These are phyloP conservation scores for Tineola bisselliella DNA, from an alignment of 2,888 invertebrate species.

Conservation along the genomic window DNA sequence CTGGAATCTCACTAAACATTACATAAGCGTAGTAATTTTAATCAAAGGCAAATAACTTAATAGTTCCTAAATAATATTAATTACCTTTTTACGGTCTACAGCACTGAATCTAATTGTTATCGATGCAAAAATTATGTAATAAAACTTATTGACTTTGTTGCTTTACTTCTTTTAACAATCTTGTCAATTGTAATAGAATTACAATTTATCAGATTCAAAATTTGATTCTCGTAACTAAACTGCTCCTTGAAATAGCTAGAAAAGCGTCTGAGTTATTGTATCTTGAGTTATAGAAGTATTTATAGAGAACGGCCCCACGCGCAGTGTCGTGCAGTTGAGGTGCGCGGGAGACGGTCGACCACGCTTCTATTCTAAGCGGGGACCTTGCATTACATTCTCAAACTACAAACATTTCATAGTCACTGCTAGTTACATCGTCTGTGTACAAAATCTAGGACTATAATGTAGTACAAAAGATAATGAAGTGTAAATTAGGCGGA, in stretches of 20 bases:
- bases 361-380: slow-evolving; percentile 53
- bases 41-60: too few relatives aligned
- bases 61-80: too few relatives aligned
- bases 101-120: too few relatives aligned
- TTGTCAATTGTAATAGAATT: too few relatives aligned
- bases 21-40: too few relatives aligned
- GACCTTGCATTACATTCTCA: slow-evolving; percentile 44
- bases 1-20: too few relatives aligned
- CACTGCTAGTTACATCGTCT: not conserved
- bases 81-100: too few relatives aligned
- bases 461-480: not conserved
- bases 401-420: slow-evolving; percentile 14
- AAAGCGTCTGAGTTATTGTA: not conserved
- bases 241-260: not conserved
- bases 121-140: too few relatives aligned
- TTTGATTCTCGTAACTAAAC: too few relatives aligned
- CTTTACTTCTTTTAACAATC: too few relatives aligned
- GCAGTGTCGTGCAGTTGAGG: slow-evolving; percentile 36
- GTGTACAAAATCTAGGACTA: not conserved
- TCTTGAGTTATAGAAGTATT: slow-evolving; percentile 29
- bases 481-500: not conserved
- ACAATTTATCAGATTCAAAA: too few relatives aligned
- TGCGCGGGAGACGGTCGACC: slow-evolving; percentile 52
- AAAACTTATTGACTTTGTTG: too few relatives aligned
- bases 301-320: slow-evolving; percentile 61